Percentiles rank a stretch among this genome's conserved stretches.
These are phyloP conservation scores for Ailurus styani DNA, from an alignment of 2,113 vertebrate species.

Conservation along the genomic window DNA sequence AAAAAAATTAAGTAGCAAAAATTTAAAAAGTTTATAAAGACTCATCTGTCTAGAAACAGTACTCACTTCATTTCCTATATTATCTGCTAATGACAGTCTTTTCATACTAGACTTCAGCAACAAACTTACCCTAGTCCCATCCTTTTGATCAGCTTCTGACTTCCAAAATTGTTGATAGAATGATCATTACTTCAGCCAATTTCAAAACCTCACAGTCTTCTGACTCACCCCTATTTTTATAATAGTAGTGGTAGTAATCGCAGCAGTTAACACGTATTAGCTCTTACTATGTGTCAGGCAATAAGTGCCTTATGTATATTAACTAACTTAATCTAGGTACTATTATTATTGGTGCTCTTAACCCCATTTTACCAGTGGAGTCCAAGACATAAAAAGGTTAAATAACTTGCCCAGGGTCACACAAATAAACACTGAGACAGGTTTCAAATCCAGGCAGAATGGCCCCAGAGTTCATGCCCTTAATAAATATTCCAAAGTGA, in stretches of 20 bases:
- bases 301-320: not conserved
- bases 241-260: not conserved
- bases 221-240: not conserved
- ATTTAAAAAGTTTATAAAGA: not conserved
- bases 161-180: constrained; percentile 10
- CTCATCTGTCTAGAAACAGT: not conserved
- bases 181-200: not conserved
- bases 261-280: not conserved
- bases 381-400: not conserved
- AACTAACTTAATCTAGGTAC: constrained; percentile 23
- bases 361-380: not conserved
- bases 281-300: not conserved
- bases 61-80: not conserved
- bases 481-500: not conserved
- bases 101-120: constrained; percentile 1
- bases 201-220: not conserved
- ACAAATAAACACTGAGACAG: not conserved
- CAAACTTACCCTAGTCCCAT: not conserved
- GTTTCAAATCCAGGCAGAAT: constrained; percentile 29
- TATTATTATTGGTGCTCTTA: not conserved
- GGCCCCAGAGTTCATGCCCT: not conserved
- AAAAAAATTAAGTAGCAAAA: not conserved
- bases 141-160: not conserved
- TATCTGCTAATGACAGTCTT: constrained; percentile 17
- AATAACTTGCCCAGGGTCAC: not conserved